Percentiles rank a stretch among this genome's conserved stretches.
Conservation (phyloP, 1,140 invertebrate genomes). For the Drosophila chauvacae region DNA sequence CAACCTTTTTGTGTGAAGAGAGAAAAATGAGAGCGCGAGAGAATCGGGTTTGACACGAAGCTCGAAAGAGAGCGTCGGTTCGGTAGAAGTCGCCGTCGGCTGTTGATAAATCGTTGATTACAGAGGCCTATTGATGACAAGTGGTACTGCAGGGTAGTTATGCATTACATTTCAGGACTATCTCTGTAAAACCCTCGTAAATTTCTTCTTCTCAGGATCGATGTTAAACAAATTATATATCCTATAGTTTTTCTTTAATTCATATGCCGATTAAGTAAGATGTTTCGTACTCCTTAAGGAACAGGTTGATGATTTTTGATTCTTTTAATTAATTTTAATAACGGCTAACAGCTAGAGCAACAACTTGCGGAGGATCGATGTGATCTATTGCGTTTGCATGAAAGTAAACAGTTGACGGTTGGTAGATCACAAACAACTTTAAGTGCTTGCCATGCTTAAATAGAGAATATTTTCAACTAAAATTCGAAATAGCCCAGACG, state of each 20-base stretch:
- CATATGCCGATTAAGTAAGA: neutral
- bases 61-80: no score
- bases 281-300: neutral
- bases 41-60: no score
- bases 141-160: no score
- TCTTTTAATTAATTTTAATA: conserved; percentile 27
- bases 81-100: no score
- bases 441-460: neutral
- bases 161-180: neutral
- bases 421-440: conserved; percentile 17
- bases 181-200: neutral
- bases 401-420: conserved; percentile 27
- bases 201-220: neutral
- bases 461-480: neutral
- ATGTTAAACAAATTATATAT: neutral
- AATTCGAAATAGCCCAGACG: neutral
- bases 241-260: neutral
- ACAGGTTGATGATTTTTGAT: conserved; percentile 9
- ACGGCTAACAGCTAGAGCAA: conserved; percentile 20
- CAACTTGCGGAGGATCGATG: conserved; percentile 17
- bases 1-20: no score
- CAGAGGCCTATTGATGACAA: no score
- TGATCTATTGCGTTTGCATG: conserved; percentile 31
- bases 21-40: no score
- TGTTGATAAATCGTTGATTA: no score